Conservation (phyloP, 2,797 vertebrate genomes). For the Helicolenus hilgendorfi region DNA sequence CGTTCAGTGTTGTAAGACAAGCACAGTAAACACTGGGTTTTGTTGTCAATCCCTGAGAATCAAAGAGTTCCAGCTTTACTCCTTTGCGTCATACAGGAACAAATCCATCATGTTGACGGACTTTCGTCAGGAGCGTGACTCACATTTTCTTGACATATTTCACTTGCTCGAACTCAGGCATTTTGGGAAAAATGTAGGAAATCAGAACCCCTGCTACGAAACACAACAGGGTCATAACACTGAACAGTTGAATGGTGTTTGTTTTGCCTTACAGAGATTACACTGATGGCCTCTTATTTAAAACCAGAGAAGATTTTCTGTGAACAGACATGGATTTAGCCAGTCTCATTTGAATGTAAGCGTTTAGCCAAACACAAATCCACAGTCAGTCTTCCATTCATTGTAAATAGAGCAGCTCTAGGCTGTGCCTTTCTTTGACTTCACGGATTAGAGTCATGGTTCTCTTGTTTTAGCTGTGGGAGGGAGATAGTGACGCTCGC, state of each 20-base stretch:
- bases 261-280: conserved; percentile 3
- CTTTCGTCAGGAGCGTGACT: not conserved
- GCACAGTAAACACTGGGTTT: conserved; percentile 46
- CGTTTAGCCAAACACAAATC: conserved; percentile 54
- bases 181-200: not conserved
- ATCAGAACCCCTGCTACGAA: not conserved
- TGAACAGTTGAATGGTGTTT: not conserved
- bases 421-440: conserved; percentile 52
- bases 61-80: conserved; percentile 24
- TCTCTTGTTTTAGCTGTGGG: conserved; percentile 52
- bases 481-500: conserved; percentile 25
- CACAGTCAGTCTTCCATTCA: conserved; percentile 53
- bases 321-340: conserved; percentile 35
- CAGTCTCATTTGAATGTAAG: conserved; percentile 53
- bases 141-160: not conserved
- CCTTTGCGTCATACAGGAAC: conserved; percentile 6
- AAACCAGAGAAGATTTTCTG: conserved; percentile 41
- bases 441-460: conserved; percentile 59
- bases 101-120: conserved; percentile 23
- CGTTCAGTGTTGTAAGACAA: conserved; percentile 22
- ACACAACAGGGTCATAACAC: not conserved
- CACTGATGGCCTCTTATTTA: conserved; percentile 3
- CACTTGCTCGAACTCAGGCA: not conserved
- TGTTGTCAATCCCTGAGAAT: conserved; percentile 20
- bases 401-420: conserved; percentile 60